Evolutionary conservation across 1,140 invertebrate genomes (phyloP), one percentile per base, ranked within the genome.

Genomic region (Macrocentrus cingulum): DNA sequence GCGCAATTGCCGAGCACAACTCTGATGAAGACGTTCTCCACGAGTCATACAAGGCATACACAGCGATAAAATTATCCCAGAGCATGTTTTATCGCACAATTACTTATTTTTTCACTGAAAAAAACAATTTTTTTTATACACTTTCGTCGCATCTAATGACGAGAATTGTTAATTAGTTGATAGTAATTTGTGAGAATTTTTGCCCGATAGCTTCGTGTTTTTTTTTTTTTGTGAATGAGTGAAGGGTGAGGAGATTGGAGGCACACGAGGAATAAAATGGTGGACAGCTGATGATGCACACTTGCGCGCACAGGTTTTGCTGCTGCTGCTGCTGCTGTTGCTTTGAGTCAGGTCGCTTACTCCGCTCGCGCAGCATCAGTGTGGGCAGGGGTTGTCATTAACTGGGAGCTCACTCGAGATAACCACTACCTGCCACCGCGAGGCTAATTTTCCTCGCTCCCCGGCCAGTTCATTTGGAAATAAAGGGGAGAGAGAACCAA

Each of bases 391-490:
- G 71, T 77, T 77, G 76, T 76, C 76, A 79, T 78, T 79, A 79
- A 77, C 71, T 79, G 76, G 76, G 70, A 79, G 77, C 77, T 75
- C 72, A 64, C 64, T 69, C 66, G 69, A 65, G 71, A 72, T 78
- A 79, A 79, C 74, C 67, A 79, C 77, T 78, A 78, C 76, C 77
- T 79, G 76, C 75, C 77, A 79, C 72, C 64, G 73, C 64, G 64
- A 25, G 45, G 66, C 74, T 77, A 74, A 79, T 77, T 79, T 76
- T 73, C 70, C 70, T 71, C 64, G 64, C 66, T 69, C 64, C 59
- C 59, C 53, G 15, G 11, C 22, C 11, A 48, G 22, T 48, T 48
- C 45, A 48, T 48, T 48, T 48, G 25, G 25, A 29, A 29, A 29
- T 29, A 29, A 29, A 29, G 25, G 25, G 25, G 25, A 29, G 25